A percentile compares a stretch with the other conserved stretches of the same genome.
Conservation (phyloP, 2,888 invertebrate genomes). For the Doris montereyensis region DNA sequence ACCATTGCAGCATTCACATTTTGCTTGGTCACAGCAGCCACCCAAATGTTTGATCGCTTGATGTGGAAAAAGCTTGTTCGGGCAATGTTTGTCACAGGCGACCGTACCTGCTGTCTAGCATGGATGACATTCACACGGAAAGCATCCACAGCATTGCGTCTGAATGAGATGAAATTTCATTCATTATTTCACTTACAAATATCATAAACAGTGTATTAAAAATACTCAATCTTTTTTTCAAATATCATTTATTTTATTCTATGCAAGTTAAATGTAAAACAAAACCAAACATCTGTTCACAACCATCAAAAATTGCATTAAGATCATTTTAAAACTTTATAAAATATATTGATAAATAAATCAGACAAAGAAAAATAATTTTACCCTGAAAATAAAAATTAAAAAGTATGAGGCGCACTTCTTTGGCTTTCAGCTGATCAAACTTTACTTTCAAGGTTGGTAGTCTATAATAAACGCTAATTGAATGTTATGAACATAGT, state of each 20-base stretch:
- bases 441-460: not conserved
- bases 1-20: conserved; percentile 99
- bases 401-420: not conserved
- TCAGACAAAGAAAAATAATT: too few relatives aligned
- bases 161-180: too few relatives aligned
- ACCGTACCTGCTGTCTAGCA: conserved; percentile 94
- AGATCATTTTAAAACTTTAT: too few relatives aligned
- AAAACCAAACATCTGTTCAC: too few relatives aligned
- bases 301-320: too few relatives aligned
- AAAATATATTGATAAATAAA: too few relatives aligned
- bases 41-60: conserved; percentile 98
- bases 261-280: too few relatives aligned
- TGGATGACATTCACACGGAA: conserved; percentile 99
- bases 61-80: conserved; percentile 99
- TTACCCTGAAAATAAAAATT: too few relatives aligned
- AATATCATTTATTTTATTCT: too few relatives aligned
- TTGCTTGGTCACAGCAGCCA: conserved; percentile 99
- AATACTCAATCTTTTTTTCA: too few relatives aligned
- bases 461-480: not conserved
- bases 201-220: too few relatives aligned
- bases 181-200: too few relatives aligned
- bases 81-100: conserved; percentile 99
- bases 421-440: not conserved
- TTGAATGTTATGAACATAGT: not conserved
- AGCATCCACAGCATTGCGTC: conserved; percentile 97